Conservation (phyloP, 2,888 invertebrate genomes). For the Ctenicera cuprea region DNA sequence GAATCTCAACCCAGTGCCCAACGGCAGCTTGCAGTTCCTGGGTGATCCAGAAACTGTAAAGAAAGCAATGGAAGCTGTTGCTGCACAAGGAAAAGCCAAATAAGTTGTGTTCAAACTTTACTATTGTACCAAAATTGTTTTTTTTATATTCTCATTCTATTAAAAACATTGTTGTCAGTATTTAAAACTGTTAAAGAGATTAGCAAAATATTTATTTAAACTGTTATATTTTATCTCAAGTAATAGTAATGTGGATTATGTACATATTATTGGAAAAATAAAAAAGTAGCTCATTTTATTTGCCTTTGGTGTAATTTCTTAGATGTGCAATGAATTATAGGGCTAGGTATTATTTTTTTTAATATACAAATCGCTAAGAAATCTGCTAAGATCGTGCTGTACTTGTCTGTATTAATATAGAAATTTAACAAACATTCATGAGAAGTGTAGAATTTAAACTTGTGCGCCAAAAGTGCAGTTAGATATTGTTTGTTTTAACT, state of each 20-base stretch:
- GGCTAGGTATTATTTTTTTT: too few relatives aligned
- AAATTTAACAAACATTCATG: too few relatives aligned
- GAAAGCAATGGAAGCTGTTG: conserved; percentile 85
- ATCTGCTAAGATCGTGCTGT: too few relatives aligned
- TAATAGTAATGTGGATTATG: too few relatives aligned
- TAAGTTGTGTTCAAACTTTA: conserved; percentile 62
- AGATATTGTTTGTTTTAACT: too few relatives aligned
- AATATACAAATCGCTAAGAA: too few relatives aligned
- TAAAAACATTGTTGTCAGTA: not conserved
- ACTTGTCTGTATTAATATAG: too few relatives aligned
- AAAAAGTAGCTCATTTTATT: not conserved
- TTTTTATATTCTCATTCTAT: not conserved
- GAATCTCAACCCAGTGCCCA: conserved; percentile 79
- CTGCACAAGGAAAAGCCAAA: conserved; percentile 87
- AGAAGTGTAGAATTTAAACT: too few relatives aligned
- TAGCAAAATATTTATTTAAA: too few relatives aligned
- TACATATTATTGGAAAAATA: not conserved
- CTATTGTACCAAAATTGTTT: not conserved
- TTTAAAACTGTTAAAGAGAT: not conserved
- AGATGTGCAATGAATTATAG: not conserved
- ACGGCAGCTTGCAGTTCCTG: conserved; percentile 82
- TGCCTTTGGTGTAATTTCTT: not conserved
- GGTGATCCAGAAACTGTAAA: conserved; percentile 87
- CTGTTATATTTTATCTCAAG: too few relatives aligned
- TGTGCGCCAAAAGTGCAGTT: too few relatives aligned